phyloP scores from a whole-genome alignment of 2,113 vertebrate species.

The Desmodus rotundus region DNA sequence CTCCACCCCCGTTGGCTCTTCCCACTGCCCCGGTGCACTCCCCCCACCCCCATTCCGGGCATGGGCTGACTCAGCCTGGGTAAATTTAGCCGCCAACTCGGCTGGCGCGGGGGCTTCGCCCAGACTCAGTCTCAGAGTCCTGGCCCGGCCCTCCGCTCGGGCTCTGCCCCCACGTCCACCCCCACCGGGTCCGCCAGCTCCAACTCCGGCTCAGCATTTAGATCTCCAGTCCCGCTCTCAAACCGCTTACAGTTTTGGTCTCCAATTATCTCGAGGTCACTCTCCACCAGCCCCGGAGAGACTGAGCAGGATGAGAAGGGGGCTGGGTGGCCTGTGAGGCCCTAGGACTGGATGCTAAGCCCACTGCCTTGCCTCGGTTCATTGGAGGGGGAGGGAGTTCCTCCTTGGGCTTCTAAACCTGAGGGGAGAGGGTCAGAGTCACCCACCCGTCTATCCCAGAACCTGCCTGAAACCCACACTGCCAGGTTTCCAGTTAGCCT shows the following conservation, averaged over 20 bases:
- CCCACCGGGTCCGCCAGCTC: neutral
- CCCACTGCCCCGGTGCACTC: neutral
- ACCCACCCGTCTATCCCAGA: neutral
- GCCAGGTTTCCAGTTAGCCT: neutral
- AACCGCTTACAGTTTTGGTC: neutral
- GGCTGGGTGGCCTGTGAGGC: neutral
- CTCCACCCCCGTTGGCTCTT: conserved; percentile 25
- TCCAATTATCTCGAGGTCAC: conserved; percentile 23
- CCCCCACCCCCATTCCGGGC: conserved; percentile 39
- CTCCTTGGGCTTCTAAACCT: neutral
- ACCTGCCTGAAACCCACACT: neutral
- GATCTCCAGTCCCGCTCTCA: neutral
- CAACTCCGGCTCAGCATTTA: neutral
- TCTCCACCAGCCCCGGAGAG: neutral
- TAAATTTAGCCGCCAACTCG: conserved; percentile 48
- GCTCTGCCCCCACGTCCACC: neutral
- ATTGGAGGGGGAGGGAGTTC: neutral
- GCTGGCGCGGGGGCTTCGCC: conserved; percentile 50
- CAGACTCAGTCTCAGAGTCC: conserved; percentile 52
- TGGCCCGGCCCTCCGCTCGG: neutral
- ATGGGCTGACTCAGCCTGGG: conserved; percentile 32
- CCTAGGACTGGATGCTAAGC: neutral
- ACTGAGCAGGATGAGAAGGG: neutral
- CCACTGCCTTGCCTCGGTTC: neutral
- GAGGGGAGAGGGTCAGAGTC: neutral